These are phyloP conservation scores for Cryptotis parvus DNA, from an alignment of 2,113 vertebrate genomes.

Conservation along the genomic window DNA sequence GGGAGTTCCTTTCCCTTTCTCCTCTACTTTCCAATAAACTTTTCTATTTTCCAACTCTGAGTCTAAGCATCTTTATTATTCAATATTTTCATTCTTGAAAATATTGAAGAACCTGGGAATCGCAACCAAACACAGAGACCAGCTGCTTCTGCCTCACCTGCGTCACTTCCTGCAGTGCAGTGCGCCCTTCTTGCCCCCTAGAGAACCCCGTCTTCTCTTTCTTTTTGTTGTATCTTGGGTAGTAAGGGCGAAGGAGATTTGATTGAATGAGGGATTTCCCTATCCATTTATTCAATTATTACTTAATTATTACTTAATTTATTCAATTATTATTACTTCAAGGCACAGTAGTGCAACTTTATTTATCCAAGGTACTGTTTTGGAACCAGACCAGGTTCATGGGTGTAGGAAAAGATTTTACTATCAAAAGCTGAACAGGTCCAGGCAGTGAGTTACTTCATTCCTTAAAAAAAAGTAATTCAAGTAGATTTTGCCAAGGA, in stretches of 20 bases:
- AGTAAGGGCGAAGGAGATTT: neutral
- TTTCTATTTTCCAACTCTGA: no score
- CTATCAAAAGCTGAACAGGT: neutral
- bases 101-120: no score
- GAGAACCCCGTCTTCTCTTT: neutral
- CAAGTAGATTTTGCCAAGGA: neutral
- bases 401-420: neutral
- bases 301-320: conserved; percentile 5
- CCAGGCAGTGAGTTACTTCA: neutral
- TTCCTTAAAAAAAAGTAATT: neutral
- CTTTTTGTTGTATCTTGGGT: neutral
- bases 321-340: neutral
- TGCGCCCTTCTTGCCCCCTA: neutral
- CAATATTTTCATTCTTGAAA: no score
- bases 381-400: neutral
- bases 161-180: no score
- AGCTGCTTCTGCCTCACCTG: no score
- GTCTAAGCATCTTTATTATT: no score
- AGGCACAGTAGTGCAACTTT: neutral
- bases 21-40: no score
- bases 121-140: no score
- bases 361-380: neutral
- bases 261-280: neutral
- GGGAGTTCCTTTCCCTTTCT: no score
- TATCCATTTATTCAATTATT: neutral